These are phyloP conservation scores for Cryptocheilus praepositus DNA, from an alignment of 2,888 invertebrate species.

Conservation along the genomic window DNA sequence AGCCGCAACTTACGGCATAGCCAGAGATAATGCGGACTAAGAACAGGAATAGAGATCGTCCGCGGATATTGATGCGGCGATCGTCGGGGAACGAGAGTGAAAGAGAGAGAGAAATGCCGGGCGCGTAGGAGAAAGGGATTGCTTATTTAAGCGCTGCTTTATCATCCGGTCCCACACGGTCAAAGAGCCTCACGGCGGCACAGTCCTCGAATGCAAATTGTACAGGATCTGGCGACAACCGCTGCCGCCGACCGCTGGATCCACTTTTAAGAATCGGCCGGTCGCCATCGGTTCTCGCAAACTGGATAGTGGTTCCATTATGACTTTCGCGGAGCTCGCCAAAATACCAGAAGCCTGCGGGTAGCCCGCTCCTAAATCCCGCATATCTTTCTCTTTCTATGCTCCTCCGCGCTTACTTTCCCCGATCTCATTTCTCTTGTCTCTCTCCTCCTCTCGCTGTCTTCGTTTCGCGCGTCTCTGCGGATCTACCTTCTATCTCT, in stretches of 20 bases:
- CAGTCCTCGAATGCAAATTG: constrained; percentile 24
- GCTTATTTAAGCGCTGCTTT: neutral
- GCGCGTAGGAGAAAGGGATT: neutral
- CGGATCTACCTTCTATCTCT: neutral
- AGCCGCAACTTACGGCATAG: neutral
- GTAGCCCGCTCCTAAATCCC: constrained; percentile 3
- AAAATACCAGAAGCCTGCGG: constrained; percentile 6
- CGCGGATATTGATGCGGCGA: neutral
- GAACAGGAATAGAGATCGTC: neutral
- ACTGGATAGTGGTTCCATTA: constrained; percentile 39
- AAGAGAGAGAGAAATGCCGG: no score
- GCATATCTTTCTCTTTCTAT: neutral
- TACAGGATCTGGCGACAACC: constrained; percentile 11
- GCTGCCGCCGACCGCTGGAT: constrained; percentile 13
- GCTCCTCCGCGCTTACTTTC: neutral
- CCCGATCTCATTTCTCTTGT: neutral
- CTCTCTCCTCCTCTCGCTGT: neutral
- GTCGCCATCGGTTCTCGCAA: neutral
- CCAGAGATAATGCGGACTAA: neutral
- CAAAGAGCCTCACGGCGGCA: constrained; percentile 5
- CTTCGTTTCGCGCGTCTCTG: constrained; percentile 4
- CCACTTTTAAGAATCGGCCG: constrained; percentile 4
- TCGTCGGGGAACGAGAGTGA: no score
- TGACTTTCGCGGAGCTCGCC: constrained; percentile 40
- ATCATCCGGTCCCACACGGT: neutral